Percentiles rank a stretch among this genome's conserved stretches.
Conservation (phyloP, 2,113 vertebrate genomes). For the Alligator sinensis region DNA sequence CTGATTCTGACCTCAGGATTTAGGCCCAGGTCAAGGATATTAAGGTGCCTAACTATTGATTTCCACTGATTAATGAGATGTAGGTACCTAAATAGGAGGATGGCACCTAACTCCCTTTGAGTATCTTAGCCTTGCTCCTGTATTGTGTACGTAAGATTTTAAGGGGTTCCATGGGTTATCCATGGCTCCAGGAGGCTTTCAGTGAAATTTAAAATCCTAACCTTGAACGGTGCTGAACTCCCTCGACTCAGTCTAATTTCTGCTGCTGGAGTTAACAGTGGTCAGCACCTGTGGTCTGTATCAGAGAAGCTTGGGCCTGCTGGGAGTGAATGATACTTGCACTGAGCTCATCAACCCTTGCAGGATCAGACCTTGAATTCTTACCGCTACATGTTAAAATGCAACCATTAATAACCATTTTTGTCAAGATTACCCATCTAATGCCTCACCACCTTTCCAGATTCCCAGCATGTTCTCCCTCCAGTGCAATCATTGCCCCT, state of each 20-base stretch:
- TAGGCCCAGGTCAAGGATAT: background rate
- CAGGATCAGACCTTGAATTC: slow-evolving; percentile 29
- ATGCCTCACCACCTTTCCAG: slow-evolving; percentile 62
- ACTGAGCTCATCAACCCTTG: background rate
- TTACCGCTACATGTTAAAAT: slow-evolving; percentile 39
- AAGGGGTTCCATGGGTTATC: background rate
- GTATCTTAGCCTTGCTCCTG: background rate
- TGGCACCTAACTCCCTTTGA: no score
- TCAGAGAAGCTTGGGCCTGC: no score
- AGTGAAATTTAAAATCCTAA: background rate
- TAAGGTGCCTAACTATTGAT: no score
- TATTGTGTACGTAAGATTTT: background rate
- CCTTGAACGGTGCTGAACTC: background rate
- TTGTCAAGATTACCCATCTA: slow-evolving; percentile 64
- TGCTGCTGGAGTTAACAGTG: background rate
- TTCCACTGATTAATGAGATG: no score
- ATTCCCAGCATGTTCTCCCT: slow-evolving; percentile 57
- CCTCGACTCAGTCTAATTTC: background rate
- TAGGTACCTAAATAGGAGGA: no score
- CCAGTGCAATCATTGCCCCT: slow-evolving; percentile 59
- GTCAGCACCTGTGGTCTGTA: no score
- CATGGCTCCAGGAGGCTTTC: background rate
- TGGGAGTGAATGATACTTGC: no score
- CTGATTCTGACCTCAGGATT: background rate
- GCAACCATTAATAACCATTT: slow-evolving; percentile 43